Evolutionary conservation across 2,113 vertebrate species (phyloP), one percentile per base, ranked within the genome.

Genomic region (Alaudala cheleensis): DNA sequence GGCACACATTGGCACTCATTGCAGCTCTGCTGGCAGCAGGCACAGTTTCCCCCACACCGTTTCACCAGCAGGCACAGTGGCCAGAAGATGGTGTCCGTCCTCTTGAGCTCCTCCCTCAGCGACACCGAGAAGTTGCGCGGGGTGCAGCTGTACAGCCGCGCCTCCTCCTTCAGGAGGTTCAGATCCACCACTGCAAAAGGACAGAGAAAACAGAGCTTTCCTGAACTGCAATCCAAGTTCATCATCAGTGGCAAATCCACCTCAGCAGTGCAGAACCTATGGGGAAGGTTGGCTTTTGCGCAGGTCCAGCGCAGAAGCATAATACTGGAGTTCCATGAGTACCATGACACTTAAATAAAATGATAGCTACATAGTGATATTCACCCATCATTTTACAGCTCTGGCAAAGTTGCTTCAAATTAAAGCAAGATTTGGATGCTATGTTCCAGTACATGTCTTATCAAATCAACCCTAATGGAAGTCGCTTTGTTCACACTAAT

Each of bases 31-130:
- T 99, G 98, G 93, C 99, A 99, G 71, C 99, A 99, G 92, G 98
- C 98, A n/a, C 99, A 99, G 96, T 99, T 99, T 33, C 99, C 99
- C 21, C 99, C 99, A 15, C 99, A 99, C 29, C 99, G 99, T 79
- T 99, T 99, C 72, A 99, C 99, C 98, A 99, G 98, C 72, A 99
- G 98, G 88, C 99, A 99, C 94, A 98, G 97, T 6, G 99, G 99
- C 99, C 99, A 99, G 98, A 99, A 99, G 97, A 99, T 99, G 94
- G 98, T 98, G 67, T 99, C 99, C 3, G 99, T 99, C 90, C 98
- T 98, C 96, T 98, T 99, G 45, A 99, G 97, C 97, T 99, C 99
- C 97, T 99, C 99, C 40, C 99, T 97, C 92, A 99, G 93, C 6
- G 99, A 99, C 66, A 99, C 99, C 0, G 99, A 99, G 96, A 98